Percentiles rank a stretch among this genome's conserved stretches.
These are phyloP conservation scores for Eustalomyia histrio DNA, from an alignment of 2,888 invertebrate genomes.

Conservation along the genomic window DNA sequence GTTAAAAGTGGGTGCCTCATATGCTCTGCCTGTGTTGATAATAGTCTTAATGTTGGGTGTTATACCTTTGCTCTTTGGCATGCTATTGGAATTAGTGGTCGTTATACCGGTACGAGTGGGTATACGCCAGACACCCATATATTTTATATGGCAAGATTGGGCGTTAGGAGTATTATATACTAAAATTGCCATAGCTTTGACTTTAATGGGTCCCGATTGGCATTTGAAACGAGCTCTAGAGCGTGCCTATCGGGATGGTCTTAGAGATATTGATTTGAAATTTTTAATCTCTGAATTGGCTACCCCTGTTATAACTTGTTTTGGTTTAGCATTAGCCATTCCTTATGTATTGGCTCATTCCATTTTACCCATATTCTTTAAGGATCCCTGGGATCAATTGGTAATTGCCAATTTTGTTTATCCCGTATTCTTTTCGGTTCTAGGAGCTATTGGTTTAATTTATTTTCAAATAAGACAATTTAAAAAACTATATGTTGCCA, in stretches of 20 bases:
- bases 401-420: slow-evolving; percentile 92
- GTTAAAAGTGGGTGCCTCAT: slow-evolving; percentile 87
- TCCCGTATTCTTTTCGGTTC: slow-evolving; percentile 90
- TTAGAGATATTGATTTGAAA: slow-evolving; percentile 93
- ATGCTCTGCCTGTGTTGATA: slow-evolving; percentile 86
- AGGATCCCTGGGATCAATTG: slow-evolving; percentile 85
- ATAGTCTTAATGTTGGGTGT: slow-evolving; percentile 89
- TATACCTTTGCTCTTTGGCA: slow-evolving; percentile 94
- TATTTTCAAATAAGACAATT: slow-evolving; percentile 95
- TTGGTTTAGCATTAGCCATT: slow-evolving; percentile 93
- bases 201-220: slow-evolving; percentile 99
- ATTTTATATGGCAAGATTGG: slow-evolving; percentile 98
- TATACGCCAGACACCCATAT: slow-evolving; percentile 92
- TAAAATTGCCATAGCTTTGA: slow-evolving; percentile 97
- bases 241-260: slow-evolving; percentile 94
- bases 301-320: slow-evolving; percentile 91
- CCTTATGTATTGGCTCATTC: slow-evolving; percentile 95
- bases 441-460: slow-evolving; percentile 85
- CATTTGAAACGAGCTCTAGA: slow-evolving; percentile 94
- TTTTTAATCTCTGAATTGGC: slow-evolving; percentile 93
- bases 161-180: slow-evolving; percentile 98
- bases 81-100: slow-evolving; percentile 93
- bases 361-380: slow-evolving; percentile 85
- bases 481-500: slow-evolving; percentile 96
- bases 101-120: slow-evolving; percentile 96